Base-by-base conservation (phyloP, 2,888 invertebrate species). In the Chymomyza amoena region DNA sequence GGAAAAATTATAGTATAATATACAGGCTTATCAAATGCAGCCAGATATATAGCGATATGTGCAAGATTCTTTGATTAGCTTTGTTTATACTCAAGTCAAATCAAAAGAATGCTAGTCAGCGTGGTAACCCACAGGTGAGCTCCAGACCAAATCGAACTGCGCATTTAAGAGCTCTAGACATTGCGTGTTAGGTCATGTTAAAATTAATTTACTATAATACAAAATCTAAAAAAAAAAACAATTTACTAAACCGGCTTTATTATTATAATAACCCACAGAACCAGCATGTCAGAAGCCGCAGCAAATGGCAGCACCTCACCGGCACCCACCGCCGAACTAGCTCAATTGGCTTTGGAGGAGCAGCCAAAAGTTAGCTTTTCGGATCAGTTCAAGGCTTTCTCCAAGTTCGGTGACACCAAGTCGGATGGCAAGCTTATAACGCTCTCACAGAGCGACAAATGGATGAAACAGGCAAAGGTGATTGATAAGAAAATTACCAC, bases 391-490 rank as follows among this genome's bases (percentile, higher is more conserved):
- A 95, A 94, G 88, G 94, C 95, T 2, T 97, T 97, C 91, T 95
- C 96, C 7, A 96, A 96, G 92, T 97, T 97, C 90, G 97, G 97
- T 0, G 97, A 97, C 90, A 93, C 94, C 4, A 97, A 97, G 90
- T 95, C 96, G 16, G 97, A 97, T 89, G 97, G 97, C 62, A 96
- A 95, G 91, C 93, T 94, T 57, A 96, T 97, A 75, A 97, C 97
- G 0, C 93, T 97, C n/a, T 96, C 96, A 10, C 97, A 97, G 91
- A 96, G 96, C 88, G 97, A 97, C 91, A 97, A 97, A 92, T 97
- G 97, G 97, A 96, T 97, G 95, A 97, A 97, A 88, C 97, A 97
- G 90, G 97, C 97, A 0, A 96, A 94, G 86, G 94, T 95, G 9
- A 96, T 96, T 79, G 97, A 94, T 78, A 97, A 96, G 92, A 96